Evolutionary conservation across 2,797 vertebrate species (phyloP).

Genomic region (Cynodonichthys magdalenae): DNA sequence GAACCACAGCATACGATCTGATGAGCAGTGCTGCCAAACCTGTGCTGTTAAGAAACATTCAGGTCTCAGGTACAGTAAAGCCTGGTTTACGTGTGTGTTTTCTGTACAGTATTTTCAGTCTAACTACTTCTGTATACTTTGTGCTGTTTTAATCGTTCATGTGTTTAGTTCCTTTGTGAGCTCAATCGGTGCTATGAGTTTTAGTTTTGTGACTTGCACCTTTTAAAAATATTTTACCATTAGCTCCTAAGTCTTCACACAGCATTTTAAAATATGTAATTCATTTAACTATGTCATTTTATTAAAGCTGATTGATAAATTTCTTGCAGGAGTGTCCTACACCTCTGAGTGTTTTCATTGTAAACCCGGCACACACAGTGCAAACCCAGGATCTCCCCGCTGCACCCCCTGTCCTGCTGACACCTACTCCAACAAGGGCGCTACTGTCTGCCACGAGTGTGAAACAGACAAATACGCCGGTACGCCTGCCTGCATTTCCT

Average conservation of each 20-base stretch:
- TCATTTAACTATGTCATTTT: constrained; percentile 1
- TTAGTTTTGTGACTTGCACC: no score
- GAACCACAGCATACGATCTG: constrained; percentile 85
- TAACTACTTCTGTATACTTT: no score
- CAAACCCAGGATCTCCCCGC: constrained; percentile 82
- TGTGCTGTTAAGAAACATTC: constrained; percentile 89
- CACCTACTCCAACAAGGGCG: constrained; percentile 89
- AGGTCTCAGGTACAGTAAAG: constrained; percentile 85
- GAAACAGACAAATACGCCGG: constrained; percentile 86
- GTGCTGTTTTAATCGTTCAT: no score
- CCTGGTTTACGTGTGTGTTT: neutral
- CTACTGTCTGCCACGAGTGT: constrained; percentile 88
- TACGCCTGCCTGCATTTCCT: constrained; percentile 67
- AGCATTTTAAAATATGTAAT: no score
- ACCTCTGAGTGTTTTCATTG: constrained; percentile 98
- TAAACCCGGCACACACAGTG: constrained; percentile 89
- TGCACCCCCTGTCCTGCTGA: constrained; percentile 86
- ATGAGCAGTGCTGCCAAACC: constrained; percentile 83
- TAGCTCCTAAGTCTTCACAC: no score
- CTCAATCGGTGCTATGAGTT: no score
- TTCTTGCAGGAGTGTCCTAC: constrained; percentile 88
- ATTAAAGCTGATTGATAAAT: constrained; percentile 3
- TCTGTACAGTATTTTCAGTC: no score
- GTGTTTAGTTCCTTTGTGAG: no score
- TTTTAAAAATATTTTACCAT: no score